These are phyloP conservation scores for Tinamus major DNA, from an alignment of 2,797 vertebrate genomes.

Conservation along the genomic window DNA sequence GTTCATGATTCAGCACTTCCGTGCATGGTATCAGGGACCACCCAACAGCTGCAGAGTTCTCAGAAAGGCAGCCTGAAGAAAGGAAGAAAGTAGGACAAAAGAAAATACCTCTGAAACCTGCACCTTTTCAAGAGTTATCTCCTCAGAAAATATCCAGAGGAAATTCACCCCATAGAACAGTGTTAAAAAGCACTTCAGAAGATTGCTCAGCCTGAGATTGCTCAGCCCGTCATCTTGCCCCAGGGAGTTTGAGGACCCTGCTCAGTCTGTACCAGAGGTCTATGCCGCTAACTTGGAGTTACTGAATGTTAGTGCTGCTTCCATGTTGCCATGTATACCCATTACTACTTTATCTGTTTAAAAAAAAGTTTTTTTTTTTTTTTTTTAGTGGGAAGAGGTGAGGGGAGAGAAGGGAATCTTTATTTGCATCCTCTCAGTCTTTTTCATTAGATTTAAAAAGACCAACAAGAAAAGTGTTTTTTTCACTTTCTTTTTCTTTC, in stretches of 20 bases:
- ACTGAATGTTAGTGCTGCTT: neutral
- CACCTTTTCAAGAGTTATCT: neutral
- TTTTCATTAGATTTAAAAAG: neutral
- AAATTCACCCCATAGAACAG: neutral
- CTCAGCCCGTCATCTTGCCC: neutral
- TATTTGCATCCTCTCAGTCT: neutral
- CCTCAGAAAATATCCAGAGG: neutral
- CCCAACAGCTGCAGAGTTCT: neutral
- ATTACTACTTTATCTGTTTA: neutral
- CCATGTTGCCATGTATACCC: neutral
- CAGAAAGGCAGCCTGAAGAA: neutral
- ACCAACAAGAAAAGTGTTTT: neutral
- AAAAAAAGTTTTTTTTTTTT: neutral
- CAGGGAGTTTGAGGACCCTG: neutral
- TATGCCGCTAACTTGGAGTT: fast-evolving
- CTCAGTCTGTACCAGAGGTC: neutral
- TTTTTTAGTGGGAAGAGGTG: too few species aligned
- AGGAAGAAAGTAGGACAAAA: neutral
- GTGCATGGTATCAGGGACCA: fast-evolving
- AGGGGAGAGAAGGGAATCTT: too few species aligned
- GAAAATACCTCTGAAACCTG: neutral
- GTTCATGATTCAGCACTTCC: neutral
- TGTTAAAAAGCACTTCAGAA: neutral
- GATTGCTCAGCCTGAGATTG: neutral
- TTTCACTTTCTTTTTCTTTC: neutral